Evolutionary conservation across 1,140 invertebrate species (phyloP), one percentile per base, ranked within the genome.

Genomic region (Scaptomyza graminum): DNA sequence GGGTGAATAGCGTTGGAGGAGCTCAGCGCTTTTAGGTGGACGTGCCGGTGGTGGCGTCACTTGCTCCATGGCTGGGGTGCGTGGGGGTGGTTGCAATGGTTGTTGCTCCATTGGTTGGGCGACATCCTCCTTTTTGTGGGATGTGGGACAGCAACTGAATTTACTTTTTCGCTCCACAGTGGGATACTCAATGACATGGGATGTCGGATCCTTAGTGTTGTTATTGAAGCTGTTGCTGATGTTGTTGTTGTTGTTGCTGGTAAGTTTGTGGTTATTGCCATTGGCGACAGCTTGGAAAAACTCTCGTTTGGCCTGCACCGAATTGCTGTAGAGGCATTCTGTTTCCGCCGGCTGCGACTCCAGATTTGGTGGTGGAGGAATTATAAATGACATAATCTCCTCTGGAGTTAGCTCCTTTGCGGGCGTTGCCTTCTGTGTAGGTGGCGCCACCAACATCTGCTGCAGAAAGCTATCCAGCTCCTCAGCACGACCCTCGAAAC

Each of bases 401-500:
- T 96, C 95, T 1, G 95, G 95, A 0, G 95, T 96, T 8, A 96
- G 88, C 85, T 95, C 95, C 70, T 95, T 94, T 12, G 95, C 94
- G 25, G 95, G 94, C n/a, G 94, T 94, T 0, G 93, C 93, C 90
- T 94, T 94, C 62, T 94, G 93, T n/a, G 94, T 94, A 7, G 94
- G 95, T 6, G 96, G 96, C 25, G 95, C 96, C 51, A 97, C 94
- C 16, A 95, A 95, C 28, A 97, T 95, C 76, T 95, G 95, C 12
- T 96, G 96, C 78, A 97, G 94, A 83, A 98, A 96, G 54, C 95
- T 94, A 90, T 98, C 97, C 67, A 97, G 92, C 75, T 90, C 90
- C 57, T 90, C 90, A n/a, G 74, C 70, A 39, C 61, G 61, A 13
- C 75, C 76, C 70, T 95, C 95, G 84, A 96, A 96, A 5, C 95